Base-by-base conservation (phyloP, 1,140 invertebrate genomes). In the Eufriesea mexicana region DNA sequence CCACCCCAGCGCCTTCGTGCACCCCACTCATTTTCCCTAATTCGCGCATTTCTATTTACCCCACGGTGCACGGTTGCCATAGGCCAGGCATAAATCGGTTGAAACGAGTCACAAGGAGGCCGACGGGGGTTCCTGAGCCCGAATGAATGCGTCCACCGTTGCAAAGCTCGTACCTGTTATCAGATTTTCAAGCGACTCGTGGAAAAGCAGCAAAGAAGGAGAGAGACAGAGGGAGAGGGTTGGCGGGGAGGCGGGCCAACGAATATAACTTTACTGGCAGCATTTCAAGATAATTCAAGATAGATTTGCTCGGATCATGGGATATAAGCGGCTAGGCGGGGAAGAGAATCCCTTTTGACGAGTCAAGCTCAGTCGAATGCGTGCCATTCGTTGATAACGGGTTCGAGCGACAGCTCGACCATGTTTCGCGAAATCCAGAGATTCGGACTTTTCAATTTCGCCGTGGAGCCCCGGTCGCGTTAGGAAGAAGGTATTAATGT, bases 301-400 rank as follows among this genome's bases (percentile, higher is more conserved):
- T 83, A 89, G 87, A 89, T 81, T 80, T 76, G 86, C 72, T 85
- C 74, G 87, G 87, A 88, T 88, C 87, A 89, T 77, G 75, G 87
- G 86, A 88, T 88, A 82, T 88, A 85, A 61, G 83, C 78, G 66
- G 71, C 68, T 87, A 51, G 75, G 71, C 51, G 66, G 81, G 78
- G 62, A 72, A 73, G 84, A 62, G 84, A 88, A 90, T 90, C 89
- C 84, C 89, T 90, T 90, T 90, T 89, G 89, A 90, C 85, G 89
- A 84, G 88, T 82, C 78, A 81, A 86, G 89, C 88, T 79, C 79
- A 87, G 89, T 89, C 88, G 89, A 90, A 89, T 89, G 89, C 85
- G 88, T 90, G 89, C 86, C 88, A 72, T 87, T 89, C 83, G 88
- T 87, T 89, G 89, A 90, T 90, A 90, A 90, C 85, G 79, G 79